Base-by-base conservation (phyloP, 2,797 vertebrate genomes). In the Acanthornis magna region DNA sequence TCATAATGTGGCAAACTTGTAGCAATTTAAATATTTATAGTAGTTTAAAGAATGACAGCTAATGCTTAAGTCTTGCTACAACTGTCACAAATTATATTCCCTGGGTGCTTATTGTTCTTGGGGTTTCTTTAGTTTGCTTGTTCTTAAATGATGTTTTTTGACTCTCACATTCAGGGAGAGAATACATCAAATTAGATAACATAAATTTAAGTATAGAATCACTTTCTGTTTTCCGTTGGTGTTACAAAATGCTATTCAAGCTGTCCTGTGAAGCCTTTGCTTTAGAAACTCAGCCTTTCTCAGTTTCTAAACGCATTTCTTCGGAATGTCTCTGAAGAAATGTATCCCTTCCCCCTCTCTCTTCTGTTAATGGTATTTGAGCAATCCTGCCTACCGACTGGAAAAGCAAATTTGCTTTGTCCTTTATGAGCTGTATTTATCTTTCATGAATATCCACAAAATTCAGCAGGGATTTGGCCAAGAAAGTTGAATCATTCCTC, bases 401-500 rank as follows among this genome's bases (percentile, higher is more conserved):
- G 85, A 97, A 97, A 90, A 97, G 85, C 91, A 97, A 96, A 97
- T 97, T 97, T 96, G 88, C 88, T 97, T 98, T 97, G 92, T 97
- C 96, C 86, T 96, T 96, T 89, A 93, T 91, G 80, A 95, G 93
- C 96, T 97, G 95, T 95, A 91, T 97, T 97, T 98, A 96, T 97
- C 96, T 83, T 96, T 97, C 83, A 88, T 53, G 67, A 96, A 97
- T 96, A 97, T 94, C 94, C 93, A 93, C 91, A 96, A 94, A 97
- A 97, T 96, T 97, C 96, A 96, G 83, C 61, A 86, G 97, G 93
- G 97, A 97, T 98, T 98, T 98, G 95, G 91, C 88, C 86, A 92
- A 97, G 85, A 95, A 96, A 97, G 79, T 91, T 93, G 91, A 92
- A 96, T 98, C 88, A 68, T 90, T 96, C 75, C 55, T 96, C 80